Evolutionary conservation across 2,797 vertebrate genomes (phyloP).

Genomic region (Eleutherodactylus coqui): DNA sequence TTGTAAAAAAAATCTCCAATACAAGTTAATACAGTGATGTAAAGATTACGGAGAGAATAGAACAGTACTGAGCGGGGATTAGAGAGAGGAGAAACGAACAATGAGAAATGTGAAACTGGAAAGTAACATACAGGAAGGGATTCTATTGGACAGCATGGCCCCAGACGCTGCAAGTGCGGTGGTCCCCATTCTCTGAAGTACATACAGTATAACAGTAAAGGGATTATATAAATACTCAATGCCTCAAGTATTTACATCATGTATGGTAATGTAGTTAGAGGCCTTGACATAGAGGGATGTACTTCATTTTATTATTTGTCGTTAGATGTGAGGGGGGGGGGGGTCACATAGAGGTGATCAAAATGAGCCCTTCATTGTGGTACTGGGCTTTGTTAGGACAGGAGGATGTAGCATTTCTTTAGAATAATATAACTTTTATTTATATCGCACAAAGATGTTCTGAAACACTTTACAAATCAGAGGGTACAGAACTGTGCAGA

Average conservation of each 20-base stretch:
- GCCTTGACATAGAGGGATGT: background rate
- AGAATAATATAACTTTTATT: too few species aligned
- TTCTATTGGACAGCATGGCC: background rate
- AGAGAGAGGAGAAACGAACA: background rate
- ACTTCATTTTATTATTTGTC: background rate
- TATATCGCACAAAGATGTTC: too few species aligned
- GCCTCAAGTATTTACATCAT: background rate
- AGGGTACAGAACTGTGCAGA: too few species aligned
- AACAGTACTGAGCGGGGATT: background rate
- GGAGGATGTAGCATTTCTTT: too few species aligned
- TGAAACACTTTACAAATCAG: too few species aligned
- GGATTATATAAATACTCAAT: background rate
- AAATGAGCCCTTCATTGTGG: too few species aligned
- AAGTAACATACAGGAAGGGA: background rate
- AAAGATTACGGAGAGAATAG: background rate
- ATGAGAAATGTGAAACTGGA: background rate
- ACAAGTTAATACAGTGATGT: slow-evolving; percentile 2
- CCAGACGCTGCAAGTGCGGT: background rate
- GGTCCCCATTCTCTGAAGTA: background rate
- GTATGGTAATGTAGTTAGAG: background rate
- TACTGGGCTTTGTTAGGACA: too few species aligned
- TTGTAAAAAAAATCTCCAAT: slow-evolving; percentile 9
- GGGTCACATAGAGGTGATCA: background rate
- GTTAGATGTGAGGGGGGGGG: too few species aligned
- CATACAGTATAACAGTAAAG: background rate